A percentile compares a stretch with the other conserved stretches of the same genome.
These are phyloP conservation scores for Pandemis cinnamomeana DNA, from an alignment of 2,888 invertebrate species.

Conservation along the genomic window DNA sequence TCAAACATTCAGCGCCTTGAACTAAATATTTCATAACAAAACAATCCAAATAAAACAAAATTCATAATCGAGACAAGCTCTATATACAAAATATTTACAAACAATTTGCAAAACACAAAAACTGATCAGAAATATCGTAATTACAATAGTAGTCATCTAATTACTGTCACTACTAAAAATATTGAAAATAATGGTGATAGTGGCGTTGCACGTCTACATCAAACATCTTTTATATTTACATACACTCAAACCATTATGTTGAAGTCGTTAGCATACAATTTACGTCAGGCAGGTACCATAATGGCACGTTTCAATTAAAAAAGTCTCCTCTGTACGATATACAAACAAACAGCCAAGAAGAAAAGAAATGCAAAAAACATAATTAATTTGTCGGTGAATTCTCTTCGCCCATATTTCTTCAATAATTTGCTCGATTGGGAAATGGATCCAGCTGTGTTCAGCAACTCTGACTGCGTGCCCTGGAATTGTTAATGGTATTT, in stretches of 20 bases:
- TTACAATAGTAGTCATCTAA: constrained; percentile 27
- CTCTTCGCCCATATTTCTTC: constrained; percentile 96
- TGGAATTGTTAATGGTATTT: constrained; percentile 50
- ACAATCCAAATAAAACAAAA: constrained; percentile 5
- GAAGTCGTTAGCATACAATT: neutral
- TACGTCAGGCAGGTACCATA: neutral
- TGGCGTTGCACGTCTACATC: neutral
- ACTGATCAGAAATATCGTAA: constrained; percentile 17
- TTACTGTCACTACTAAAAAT: no score
- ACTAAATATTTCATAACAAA: neutral
- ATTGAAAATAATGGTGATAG: no score
- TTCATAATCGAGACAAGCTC: constrained; percentile 11
- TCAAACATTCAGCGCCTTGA: neutral
- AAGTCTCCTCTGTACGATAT: constrained; percentile 95
- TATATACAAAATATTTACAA: constrained; percentile 36
- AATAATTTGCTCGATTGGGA: constrained; percentile 95
- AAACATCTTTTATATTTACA: neutral
- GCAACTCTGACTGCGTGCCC: constrained; percentile 92
- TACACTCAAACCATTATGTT: neutral
- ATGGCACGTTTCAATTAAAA: constrained; percentile 78
- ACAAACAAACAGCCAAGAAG: constrained; percentile 95
- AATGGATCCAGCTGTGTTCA: constrained; percentile 94
- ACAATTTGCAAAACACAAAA: constrained; percentile 34
- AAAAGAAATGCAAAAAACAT: constrained; percentile 94
- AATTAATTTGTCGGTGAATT: constrained; percentile 97